Evolutionary conservation across 2,797 vertebrate species (phyloP).

Genomic region (Alcedo quadribrachys): DNA sequence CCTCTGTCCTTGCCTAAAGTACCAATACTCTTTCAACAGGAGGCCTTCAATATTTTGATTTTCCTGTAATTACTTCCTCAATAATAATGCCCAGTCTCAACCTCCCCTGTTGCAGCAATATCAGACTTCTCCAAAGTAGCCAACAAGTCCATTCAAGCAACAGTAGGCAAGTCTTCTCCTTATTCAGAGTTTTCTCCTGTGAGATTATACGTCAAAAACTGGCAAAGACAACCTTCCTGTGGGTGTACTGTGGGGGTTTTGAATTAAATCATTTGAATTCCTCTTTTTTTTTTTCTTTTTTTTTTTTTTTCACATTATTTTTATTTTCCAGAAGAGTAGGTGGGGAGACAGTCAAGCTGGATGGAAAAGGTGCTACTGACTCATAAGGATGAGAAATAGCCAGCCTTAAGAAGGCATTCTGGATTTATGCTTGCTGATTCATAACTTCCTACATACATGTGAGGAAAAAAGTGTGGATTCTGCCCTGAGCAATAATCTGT

Average conservation of each 20-base stretch:
- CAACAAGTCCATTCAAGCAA: slow-evolving; percentile 25
- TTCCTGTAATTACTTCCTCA: neutral
- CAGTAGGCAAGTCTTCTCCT: slow-evolving; percentile 5
- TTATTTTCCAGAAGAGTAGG: slow-evolving; percentile 62
- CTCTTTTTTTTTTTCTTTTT: slow-evolving; percentile 4
- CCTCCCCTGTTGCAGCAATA: neutral
- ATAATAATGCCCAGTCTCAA: too few relatives aligned
- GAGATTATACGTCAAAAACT: slow-evolving; percentile 25
- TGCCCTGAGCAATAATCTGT: slow-evolving; percentile 61
- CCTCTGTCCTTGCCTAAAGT: neutral
- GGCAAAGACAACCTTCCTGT: slow-evolving; percentile 26
- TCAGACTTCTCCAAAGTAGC: slow-evolving; percentile 25
- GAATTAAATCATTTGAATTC: slow-evolving; percentile 55
- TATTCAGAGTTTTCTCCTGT: slow-evolving; percentile 42
- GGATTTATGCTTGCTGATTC: slow-evolving; percentile 77
- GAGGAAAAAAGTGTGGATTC: slow-evolving; percentile 49
- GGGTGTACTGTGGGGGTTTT: slow-evolving; percentile 39
- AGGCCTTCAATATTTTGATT: neutral
- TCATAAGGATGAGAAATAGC: slow-evolving; percentile 72
- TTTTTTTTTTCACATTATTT: slow-evolving; percentile 25
- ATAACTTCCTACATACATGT: slow-evolving; percentile 77
- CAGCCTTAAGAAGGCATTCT: slow-evolving; percentile 64
- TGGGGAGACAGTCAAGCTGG: slow-evolving; percentile 45
- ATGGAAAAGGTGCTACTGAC: slow-evolving; percentile 73
- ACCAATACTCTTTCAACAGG: neutral